A percentile compares a stretch with the other conserved stretches of the same genome.
Conservation (phyloP, 2,888 invertebrate genomes). For the Ectemnius continuus region DNA sequence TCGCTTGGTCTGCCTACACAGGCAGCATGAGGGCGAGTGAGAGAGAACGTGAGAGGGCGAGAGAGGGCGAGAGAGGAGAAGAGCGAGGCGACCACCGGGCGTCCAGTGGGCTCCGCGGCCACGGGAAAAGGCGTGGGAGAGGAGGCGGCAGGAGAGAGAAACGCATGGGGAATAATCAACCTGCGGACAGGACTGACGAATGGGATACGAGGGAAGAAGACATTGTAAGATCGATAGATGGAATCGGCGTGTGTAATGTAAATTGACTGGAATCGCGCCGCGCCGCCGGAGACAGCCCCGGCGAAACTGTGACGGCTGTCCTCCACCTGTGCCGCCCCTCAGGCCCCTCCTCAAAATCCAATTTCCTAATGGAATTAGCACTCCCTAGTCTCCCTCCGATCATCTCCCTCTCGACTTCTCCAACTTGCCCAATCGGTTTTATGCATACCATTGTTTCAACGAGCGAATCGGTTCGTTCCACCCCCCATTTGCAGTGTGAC, state of each 20-base stretch:
- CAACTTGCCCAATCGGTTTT: too few species aligned
- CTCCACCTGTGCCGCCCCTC: too few species aligned
- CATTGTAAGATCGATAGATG: slow-evolving; percentile 64
- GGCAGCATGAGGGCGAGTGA: slow-evolving; percentile 8
- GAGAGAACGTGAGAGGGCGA: slow-evolving; percentile 11
- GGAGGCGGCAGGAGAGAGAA: slow-evolving; percentile 33
- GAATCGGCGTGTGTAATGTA: slow-evolving; percentile 64
- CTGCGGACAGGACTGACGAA: slow-evolving; percentile 62
- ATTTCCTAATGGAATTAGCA: neutral
- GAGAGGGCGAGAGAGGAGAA: slow-evolving; percentile 12
- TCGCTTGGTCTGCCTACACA: slow-evolving; percentile 37
- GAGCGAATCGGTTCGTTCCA: too few species aligned
- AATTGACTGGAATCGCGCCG: slow-evolving; percentile 54
- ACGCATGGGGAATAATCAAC: slow-evolving; percentile 60
- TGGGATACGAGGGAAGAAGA: slow-evolving; percentile 58
- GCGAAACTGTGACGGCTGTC: neutral
- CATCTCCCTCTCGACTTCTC: too few species aligned
- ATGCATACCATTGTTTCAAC: too few species aligned
- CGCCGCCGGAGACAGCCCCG: slow-evolving; percentile 21
- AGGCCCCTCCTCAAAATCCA: neutral
- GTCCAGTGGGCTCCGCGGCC: neutral
- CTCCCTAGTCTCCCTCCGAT: too few species aligned
- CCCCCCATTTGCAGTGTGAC: too few species aligned
- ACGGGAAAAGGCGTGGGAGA: slow-evolving; percentile 1
- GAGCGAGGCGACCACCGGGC: slow-evolving; percentile 5